Evolutionary conservation across 2,888 invertebrate species (phyloP).

Genomic region (Ptychoptera contaminata): DNA sequence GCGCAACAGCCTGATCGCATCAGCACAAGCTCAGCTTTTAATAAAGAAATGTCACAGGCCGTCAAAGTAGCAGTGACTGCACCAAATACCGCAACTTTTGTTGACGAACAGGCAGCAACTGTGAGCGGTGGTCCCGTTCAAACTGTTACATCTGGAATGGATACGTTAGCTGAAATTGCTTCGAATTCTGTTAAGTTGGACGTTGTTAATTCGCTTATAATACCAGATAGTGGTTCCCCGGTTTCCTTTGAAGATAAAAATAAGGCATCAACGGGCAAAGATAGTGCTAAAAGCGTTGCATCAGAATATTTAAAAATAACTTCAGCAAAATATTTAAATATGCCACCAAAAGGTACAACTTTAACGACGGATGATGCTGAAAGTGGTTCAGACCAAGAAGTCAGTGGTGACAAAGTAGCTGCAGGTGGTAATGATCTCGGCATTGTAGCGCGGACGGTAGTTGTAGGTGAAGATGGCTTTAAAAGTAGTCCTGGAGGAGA

Average conservation of each 20-base stretch:
- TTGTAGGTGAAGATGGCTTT: conserved; percentile 47
- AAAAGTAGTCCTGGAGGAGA: conserved; percentile 31
- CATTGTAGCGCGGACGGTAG: conserved; percentile 27
- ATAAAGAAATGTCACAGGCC: too few species aligned
- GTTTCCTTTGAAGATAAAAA: not conserved
- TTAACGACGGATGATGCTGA: conserved; percentile 14
- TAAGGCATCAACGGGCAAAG: conserved; percentile 12
- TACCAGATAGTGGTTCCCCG: not conserved
- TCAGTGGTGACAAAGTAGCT: conserved; percentile 1
- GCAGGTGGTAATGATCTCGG: conserved; percentile 13
- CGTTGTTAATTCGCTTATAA: conserved; percentile 6
- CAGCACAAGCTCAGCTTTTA: too few species aligned
- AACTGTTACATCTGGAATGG: conserved; percentile 8
- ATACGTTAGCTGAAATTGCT: conserved; percentile 13
- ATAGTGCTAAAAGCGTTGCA: conserved; percentile 47
- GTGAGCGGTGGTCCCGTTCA: too few species aligned
- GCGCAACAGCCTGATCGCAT: too few species aligned
- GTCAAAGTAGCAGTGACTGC: too few species aligned
- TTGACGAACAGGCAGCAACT: too few species aligned
- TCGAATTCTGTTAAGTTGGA: conserved; percentile 12
- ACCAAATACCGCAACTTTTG: too few species aligned
- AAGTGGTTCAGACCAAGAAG: conserved; percentile 15
- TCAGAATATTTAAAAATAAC: conserved; percentile 49
- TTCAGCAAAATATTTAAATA: conserved; percentile 13
- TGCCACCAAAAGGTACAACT: not conserved